Conservation (phyloP, 2,888 invertebrate genomes). For the Seira musarum region DNA sequence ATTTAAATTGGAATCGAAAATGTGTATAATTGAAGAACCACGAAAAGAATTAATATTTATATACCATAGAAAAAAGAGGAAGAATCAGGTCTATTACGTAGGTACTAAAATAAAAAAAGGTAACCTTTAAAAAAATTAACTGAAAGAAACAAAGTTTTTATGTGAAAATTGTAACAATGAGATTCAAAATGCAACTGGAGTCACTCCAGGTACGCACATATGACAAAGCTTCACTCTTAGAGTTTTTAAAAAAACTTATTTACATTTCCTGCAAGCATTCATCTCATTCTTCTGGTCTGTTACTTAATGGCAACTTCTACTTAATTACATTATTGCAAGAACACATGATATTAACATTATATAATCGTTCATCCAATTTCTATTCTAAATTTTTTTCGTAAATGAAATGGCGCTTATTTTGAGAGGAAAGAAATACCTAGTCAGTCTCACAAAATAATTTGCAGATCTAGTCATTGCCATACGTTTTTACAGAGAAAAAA, state of each 20-base stretch:
- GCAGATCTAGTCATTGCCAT: no score
- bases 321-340: no score
- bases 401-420: no score
- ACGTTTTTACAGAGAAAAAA: no score
- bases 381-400: no score
- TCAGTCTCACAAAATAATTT: no score
- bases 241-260: not conserved
- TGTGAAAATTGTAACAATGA: slow-evolving; percentile 51
- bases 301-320: no score
- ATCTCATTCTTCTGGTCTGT: no score
- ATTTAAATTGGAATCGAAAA: slow-evolving; percentile 1
- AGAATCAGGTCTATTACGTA: slow-evolving; percentile 7
- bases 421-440: no score
- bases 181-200: slow-evolving; percentile 52
- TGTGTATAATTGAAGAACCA: not conserved
- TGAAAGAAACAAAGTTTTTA: slow-evolving; percentile 15
- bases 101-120: not conserved
- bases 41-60: slow-evolving; percentile 10
- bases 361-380: no score
- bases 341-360: no score
- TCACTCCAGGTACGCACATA: slow-evolving; percentile 51
- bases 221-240: slow-evolving; percentile 21
- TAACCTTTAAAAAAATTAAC: not conserved
- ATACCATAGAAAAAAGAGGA: not conserved
- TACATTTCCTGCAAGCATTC: no score